These are phyloP conservation scores for Cerceris ruficornis DNA, from an alignment of 2,888 invertebrate species.

Conservation along the genomic window DNA sequence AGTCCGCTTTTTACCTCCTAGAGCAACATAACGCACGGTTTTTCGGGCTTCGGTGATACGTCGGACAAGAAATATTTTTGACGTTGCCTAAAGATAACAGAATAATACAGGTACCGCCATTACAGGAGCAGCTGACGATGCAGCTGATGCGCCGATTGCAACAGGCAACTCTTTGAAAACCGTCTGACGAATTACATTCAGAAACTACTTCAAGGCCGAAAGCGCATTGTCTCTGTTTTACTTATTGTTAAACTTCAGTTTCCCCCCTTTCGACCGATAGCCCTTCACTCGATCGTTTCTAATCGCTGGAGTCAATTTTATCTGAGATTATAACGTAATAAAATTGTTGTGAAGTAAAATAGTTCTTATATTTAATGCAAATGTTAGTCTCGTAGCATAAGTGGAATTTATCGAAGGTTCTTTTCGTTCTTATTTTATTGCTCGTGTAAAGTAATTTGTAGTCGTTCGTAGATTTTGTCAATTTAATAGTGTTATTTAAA, in stretches of 20 bases:
- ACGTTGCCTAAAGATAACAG: constrained; percentile 3
- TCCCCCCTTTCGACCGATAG: neutral
- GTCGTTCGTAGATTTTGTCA: too few relatives aligned
- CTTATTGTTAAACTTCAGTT: neutral
- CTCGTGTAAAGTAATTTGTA: too few relatives aligned
- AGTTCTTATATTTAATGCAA: too few relatives aligned
- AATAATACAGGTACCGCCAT: constrained; percentile 13
- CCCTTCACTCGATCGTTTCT: neutral
- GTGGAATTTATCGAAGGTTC: too few relatives aligned
- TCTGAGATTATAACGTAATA: too few relatives aligned
- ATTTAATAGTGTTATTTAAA: too few relatives aligned
- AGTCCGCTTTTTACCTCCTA: neutral
- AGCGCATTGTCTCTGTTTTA: constrained; percentile 17
- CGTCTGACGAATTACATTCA: constrained; percentile 13
- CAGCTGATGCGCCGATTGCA: constrained; percentile 23
- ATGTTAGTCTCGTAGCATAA: too few relatives aligned
- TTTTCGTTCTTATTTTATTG: too few relatives aligned
- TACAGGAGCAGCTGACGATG: constrained; percentile 11
- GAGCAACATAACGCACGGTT: neutral
- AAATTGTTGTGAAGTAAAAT: too few relatives aligned
- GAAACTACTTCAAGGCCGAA: constrained; percentile 48
- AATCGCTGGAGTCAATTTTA: too few relatives aligned
- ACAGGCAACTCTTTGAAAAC: constrained; percentile 37
- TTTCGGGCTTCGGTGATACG: too few relatives aligned
- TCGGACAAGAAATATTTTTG: constrained; percentile 10